Percentiles rank a stretch among this genome's conserved stretches.
phyloP scores from a whole-genome alignment of 2,113 vertebrate species.

The Pongo pygmaeus region DNA sequence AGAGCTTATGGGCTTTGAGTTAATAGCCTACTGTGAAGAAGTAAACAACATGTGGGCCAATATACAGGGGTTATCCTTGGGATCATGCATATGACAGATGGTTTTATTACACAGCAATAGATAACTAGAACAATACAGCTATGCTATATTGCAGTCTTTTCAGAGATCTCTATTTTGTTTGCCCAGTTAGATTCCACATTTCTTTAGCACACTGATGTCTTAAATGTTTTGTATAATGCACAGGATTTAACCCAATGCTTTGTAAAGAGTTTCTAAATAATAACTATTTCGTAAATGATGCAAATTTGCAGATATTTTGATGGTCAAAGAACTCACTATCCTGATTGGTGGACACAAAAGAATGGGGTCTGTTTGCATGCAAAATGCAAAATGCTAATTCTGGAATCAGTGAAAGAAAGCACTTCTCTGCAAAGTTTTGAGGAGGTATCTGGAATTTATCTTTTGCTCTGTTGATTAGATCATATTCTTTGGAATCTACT shows the following conservation, averaged over 20 bases:
- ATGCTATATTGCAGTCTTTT: neutral
- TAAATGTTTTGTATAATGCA: slow-evolving; percentile 24
- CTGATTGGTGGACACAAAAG: neutral
- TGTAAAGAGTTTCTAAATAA: slow-evolving; percentile 33
- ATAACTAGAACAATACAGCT: neutral
- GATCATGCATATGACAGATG: neutral
- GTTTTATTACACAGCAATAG: neutral
- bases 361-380: neutral
- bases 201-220: neutral
- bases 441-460: neutral
- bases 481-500: slow-evolving; percentile 19
- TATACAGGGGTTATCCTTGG: neutral
- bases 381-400: neutral
- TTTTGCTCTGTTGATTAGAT: neutral
- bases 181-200: neutral
- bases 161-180: slow-evolving; percentile 18
- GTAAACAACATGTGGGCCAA: neutral
- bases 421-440: neutral
- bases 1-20: neutral
- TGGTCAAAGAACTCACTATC: slow-evolving; percentile 1
- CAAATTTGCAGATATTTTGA: neutral
- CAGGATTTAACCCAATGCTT: neutral
- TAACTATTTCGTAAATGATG: slow-evolving; percentile 41
- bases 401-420: neutral
- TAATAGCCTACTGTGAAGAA: neutral